phyloP scores from a whole-genome alignment of 2,888 invertebrate genomes.

The Lymantria dispar region DNA sequence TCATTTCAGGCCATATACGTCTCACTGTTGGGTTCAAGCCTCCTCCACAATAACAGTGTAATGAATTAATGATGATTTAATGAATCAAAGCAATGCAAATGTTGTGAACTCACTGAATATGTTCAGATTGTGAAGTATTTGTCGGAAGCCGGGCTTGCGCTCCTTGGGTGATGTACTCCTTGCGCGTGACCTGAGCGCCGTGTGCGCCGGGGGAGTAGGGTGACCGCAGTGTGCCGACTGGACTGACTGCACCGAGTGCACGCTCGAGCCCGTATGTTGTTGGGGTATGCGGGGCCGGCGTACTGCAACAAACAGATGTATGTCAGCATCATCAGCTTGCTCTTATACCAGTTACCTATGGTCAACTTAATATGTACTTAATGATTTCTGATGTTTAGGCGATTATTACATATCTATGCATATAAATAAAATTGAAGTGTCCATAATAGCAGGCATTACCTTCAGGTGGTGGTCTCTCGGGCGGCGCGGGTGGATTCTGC shows the following conservation, averaged over 20 bases:
- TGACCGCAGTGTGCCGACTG: constrained; percentile 22
- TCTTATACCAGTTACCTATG: too few relatives aligned
- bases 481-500: constrained; percentile 23
- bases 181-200: constrained; percentile 35
- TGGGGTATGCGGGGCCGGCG: constrained; percentile 64
- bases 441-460: too few relatives aligned
- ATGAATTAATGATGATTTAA: too few relatives aligned
- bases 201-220: constrained; percentile 3
- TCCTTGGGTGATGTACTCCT: constrained; percentile 62
- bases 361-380: too few relatives aligned
- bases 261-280: constrained; percentile 73
- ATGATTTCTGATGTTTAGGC: too few relatives aligned
- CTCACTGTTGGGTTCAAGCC: too few relatives aligned
- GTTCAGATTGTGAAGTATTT: constrained; percentile 90
- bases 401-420: too few relatives aligned
- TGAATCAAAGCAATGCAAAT: too few relatives aligned
- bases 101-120: constrained; percentile 86
- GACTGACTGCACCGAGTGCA: constrained; percentile 59
- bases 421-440: too few relatives aligned
- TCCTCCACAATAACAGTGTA: too few relatives aligned
- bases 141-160: constrained; percentile 82
- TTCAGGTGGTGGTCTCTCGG: constrained; percentile 7
- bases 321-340: too few relatives aligned
- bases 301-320: constrained; percentile 30
- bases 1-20: too few relatives aligned